Conservation (phyloP, 2,113 vertebrate species). For the Ochotona curzoniae region DNA sequence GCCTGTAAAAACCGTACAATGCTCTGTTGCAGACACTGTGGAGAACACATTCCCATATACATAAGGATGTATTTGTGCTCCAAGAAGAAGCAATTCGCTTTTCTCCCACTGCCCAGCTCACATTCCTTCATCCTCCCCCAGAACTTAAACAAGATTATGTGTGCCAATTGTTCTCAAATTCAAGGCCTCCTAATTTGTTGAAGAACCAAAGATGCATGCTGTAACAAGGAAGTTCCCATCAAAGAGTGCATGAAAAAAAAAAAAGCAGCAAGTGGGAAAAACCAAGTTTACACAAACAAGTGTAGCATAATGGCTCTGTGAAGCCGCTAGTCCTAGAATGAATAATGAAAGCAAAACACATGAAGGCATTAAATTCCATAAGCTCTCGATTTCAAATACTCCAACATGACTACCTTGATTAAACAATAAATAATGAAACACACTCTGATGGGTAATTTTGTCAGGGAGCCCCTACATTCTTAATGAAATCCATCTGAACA, state of each 20-base stretch:
- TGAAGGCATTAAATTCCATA: slow-evolving; percentile 39
- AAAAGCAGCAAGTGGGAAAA: background rate
- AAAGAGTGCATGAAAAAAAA: slow-evolving; percentile 44
- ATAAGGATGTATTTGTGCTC: background rate
- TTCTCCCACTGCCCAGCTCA: background rate
- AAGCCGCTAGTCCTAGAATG: slow-evolving; percentile 60
- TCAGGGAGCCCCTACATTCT: slow-evolving; percentile 60
- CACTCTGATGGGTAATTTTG: slow-evolving; percentile 65
- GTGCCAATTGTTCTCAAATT: slow-evolving; percentile 56
- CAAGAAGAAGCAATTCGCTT: slow-evolving; percentile 19
- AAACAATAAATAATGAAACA: slow-evolving; percentile 78
- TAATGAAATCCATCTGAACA: slow-evolving; percentile 59
- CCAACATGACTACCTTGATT: slow-evolving; percentile 68
- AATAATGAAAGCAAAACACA: slow-evolving; percentile 73
- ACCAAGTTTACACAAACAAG: slow-evolving; percentile 72
- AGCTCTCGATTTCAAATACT: slow-evolving; percentile 58
- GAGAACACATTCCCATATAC: background rate
- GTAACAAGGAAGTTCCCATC: slow-evolving; percentile 48
- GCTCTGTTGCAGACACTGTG: background rate
- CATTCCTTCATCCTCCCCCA: background rate
- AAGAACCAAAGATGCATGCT: slow-evolving; percentile 57
- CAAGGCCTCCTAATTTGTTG: slow-evolving; percentile 54
- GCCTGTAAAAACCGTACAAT: slow-evolving; percentile 5
- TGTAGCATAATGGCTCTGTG: slow-evolving; percentile 33
- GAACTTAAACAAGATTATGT: slow-evolving; percentile 18